phyloP scores from a whole-genome alignment of 2,888 invertebrate genomes.

The Aphodius granarius region DNA sequence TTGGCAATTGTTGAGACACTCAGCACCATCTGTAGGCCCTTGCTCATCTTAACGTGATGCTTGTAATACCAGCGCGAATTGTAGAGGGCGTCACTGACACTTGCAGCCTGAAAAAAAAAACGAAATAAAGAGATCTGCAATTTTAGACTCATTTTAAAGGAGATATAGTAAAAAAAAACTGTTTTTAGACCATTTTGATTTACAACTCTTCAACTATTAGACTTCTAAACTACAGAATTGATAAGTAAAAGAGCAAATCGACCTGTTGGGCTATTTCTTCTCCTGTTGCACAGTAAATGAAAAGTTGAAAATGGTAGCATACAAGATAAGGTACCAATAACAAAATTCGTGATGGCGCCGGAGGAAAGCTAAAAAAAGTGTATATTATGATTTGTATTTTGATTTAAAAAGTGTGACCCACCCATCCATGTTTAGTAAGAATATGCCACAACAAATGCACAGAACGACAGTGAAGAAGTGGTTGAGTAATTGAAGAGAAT shows the following conservation, averaged over 20 bases:
- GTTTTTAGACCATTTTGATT: no score
- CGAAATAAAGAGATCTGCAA: no score
- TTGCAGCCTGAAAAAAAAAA: slow-evolving; percentile 6
- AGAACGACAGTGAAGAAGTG: slow-evolving; percentile 4
- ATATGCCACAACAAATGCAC: slow-evolving; percentile 1
- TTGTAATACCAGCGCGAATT: neutral
- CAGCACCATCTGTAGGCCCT: neutral
- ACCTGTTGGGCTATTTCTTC: slow-evolving; percentile 7
- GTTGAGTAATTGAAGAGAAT: neutral
- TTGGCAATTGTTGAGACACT: neutral
- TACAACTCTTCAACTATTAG: no score
- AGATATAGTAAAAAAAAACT: no score
- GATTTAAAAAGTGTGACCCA: neutral
- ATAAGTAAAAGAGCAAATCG: neutral
- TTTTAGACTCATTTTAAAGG: no score
- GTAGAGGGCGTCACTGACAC: neutral
- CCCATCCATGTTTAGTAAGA: neutral
- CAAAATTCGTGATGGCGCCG: neutral
- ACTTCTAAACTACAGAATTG: neutral
- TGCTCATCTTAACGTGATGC: slow-evolving; percentile 1
- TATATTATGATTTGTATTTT: neutral
- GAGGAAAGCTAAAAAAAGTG: neutral
- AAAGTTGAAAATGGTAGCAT: slow-evolving; percentile 9
- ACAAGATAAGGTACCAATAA: neutral
- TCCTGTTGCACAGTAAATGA: slow-evolving; percentile 3